Evolutionary conservation across 2,113 vertebrate genomes (phyloP).

Genomic region (human): DNA sequence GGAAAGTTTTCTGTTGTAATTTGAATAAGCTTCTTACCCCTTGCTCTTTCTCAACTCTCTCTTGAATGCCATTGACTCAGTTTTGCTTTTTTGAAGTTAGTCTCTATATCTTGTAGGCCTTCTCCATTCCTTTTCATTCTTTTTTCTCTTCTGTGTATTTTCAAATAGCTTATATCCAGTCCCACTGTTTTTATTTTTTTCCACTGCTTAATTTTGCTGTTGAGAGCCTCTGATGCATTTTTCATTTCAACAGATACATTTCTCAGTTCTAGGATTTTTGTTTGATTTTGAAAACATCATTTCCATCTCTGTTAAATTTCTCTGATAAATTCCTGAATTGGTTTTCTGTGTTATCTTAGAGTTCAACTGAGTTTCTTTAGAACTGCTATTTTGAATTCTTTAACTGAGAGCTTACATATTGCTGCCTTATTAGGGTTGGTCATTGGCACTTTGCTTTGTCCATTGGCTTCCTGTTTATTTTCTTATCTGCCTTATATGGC

Average conservation of each 20-base stretch:
- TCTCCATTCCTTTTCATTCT: neutral
- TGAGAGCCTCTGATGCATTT: neutral
- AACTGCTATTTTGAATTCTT: neutral
- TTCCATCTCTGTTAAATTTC: neutral
- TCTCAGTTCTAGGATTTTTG: neutral
- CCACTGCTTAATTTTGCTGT: neutral
- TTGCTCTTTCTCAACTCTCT: neutral
- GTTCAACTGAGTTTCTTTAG: neutral
- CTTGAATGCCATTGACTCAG: neutral
- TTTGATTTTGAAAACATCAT: neutral
- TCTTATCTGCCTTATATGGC: neutral
- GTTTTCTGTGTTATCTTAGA: neutral
- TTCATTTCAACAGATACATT: neutral
- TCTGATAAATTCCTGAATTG: neutral
- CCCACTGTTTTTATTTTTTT: neutral
- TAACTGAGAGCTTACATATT: neutral
- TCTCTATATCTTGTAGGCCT: neutral
- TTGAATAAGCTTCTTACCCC: neutral
- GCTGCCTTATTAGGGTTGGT: neutral
- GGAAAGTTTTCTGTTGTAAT: neutral
- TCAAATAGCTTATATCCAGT: neutral
- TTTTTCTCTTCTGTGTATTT: neutral
- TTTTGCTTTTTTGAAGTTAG: neutral
- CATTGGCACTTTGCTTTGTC: neutral
- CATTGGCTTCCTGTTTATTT: neutral